A percentile compares a stretch with the other conserved stretches of the same genome.
Evolutionary conservation across 2,113 vertebrate genomes (phyloP).

Genomic region (Carassius gibelio): DNA sequence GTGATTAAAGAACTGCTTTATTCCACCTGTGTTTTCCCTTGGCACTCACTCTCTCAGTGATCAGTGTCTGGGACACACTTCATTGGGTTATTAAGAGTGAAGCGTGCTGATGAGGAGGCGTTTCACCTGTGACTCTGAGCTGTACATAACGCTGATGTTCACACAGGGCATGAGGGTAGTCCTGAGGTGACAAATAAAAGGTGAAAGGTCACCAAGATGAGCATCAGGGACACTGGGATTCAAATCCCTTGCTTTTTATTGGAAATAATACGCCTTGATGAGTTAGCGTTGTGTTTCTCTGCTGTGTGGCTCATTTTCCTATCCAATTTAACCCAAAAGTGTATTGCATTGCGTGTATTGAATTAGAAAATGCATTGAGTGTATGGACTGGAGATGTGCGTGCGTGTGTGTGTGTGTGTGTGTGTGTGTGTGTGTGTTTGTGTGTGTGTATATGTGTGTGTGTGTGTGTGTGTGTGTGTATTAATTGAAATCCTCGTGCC

Average conservation of each 20-base stretch:
- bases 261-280: not conserved
- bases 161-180: not conserved
- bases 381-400: constrained; percentile 4
- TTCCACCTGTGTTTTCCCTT: not conserved
- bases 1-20: not conserved
- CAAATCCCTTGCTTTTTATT: constrained; percentile 23
- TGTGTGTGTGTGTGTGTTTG: constrained; percentile 18
- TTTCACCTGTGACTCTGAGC: not conserved
- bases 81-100: constrained; percentile 13
- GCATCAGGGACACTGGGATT: constrained; percentile 6
- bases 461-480: constrained; percentile 21
- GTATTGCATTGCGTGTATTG: not conserved
- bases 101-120: not conserved
- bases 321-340: not conserved
- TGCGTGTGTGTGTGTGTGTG: constrained; percentile 26
- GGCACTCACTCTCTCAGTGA: constrained; percentile 20
- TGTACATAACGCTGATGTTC: not conserved
- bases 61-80: constrained; percentile 27
- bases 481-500: constrained; percentile 42
- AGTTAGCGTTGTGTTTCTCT: not conserved
- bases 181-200: constrained; percentile 7
- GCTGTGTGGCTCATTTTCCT: not conserved
- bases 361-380: constrained; percentile 33
- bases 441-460: constrained; percentile 23
- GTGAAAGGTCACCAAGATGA: constrained; percentile 32